These are phyloP conservation scores for Callocephalon fimbriatum DNA, from an alignment of 2,113 vertebrate species.

Conservation along the genomic window DNA sequence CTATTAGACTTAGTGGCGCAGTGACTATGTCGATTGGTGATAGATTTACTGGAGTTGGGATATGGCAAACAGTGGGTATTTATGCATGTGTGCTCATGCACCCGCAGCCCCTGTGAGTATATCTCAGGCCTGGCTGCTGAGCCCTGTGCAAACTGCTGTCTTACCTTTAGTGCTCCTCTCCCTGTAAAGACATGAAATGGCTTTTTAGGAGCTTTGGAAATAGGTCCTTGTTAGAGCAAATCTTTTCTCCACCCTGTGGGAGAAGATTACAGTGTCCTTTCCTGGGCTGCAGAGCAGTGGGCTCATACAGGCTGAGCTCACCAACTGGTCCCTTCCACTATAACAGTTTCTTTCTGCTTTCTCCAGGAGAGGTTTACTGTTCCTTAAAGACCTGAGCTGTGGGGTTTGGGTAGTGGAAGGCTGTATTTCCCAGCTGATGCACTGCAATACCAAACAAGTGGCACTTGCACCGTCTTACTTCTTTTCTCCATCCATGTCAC, in stretches of 20 bases:
- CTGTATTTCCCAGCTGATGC: neutral
- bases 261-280: neutral
- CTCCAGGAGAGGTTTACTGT: neutral
- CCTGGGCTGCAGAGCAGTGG: neutral
- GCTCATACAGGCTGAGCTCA: neutral
- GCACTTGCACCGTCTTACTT: neutral
- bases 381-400: neutral
- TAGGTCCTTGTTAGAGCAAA: too few species aligned
- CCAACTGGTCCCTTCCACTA: neutral
- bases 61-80: neutral
- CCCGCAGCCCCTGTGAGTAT: fast-evolving
- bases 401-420: neutral
- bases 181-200: neutral
- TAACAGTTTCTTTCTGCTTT: neutral
- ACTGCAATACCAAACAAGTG: neutral
- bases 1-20: neutral
- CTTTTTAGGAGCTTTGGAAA: neutral
- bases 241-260: neutral
- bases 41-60: conserved; percentile 23
- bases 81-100: neutral
- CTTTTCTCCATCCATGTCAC: neutral
- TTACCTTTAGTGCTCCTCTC: neutral
- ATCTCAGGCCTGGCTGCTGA: neutral
- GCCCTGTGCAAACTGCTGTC: neutral
- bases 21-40: neutral